phyloP scores from a whole-genome alignment of 2,888 invertebrate genomes.

The Drosophila gaucha region DNA sequence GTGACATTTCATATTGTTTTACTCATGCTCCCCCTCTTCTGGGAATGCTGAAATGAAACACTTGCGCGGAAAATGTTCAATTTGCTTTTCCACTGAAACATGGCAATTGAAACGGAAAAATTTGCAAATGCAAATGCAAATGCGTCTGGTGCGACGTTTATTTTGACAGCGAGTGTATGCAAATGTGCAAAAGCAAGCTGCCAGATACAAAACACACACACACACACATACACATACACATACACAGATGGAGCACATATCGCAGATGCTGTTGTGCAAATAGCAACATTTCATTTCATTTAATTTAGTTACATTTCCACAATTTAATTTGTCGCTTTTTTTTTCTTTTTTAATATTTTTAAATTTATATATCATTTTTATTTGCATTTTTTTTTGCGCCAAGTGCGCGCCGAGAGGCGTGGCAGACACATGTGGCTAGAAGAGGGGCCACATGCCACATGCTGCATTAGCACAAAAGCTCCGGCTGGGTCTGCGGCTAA shows the following conservation, averaged over 20 bases:
- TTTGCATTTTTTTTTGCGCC: slow-evolving; percentile 50
- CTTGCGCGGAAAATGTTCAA: background rate
- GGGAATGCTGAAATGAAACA: background rate
- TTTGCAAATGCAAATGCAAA: slow-evolving; percentile 45
- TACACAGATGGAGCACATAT: slow-evolving; percentile 5
- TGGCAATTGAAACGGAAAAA: slow-evolving; percentile 14
- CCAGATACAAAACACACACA: slow-evolving; percentile 23
- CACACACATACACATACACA: slow-evolving; percentile 9
- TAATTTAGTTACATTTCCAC: slow-evolving; percentile 72
- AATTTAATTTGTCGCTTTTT: slow-evolving; percentile 20
- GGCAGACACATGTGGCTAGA: background rate
- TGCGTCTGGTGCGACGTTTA: slow-evolving; percentile 30
- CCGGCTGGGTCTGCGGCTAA: slow-evolving; percentile 32
- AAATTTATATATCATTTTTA: slow-evolving; percentile 73
- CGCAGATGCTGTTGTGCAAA: slow-evolving; percentile 11
- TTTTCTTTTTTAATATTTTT: slow-evolving; percentile 52
- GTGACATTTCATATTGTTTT: no score
- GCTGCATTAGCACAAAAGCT: slow-evolving; percentile 63
- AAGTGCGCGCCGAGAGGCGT: slow-evolving; percentile 48
- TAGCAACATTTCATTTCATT: slow-evolving; percentile 60
- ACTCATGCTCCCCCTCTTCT: no score
- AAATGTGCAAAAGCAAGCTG: slow-evolving; percentile 36
- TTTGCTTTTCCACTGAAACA: background rate
- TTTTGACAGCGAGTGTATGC: slow-evolving; percentile 47
- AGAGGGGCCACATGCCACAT: slow-evolving; percentile 15